Evolutionary conservation across 2,888 invertebrate species (phyloP).

Genomic region (Antheraea yamamai): DNA sequence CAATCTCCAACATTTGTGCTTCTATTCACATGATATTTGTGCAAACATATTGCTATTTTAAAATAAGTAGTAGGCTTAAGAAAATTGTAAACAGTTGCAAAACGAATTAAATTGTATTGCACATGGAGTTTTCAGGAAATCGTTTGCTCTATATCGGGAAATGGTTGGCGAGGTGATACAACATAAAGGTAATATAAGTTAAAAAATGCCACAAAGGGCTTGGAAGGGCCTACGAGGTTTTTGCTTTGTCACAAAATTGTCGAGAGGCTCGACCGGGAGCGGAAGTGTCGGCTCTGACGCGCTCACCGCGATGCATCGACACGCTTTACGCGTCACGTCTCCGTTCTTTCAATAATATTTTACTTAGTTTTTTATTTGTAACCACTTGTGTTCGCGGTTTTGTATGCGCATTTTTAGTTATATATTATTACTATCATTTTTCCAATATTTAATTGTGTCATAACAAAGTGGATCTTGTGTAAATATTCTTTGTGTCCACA

Average conservation of each 20-base stretch:
- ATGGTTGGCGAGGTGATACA: background rate
- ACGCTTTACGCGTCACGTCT: background rate
- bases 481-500: too few species aligned
- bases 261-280: slow-evolving; percentile 4
- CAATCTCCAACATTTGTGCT: too few species aligned
- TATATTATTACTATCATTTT: too few species aligned
- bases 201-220: background rate
- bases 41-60: too few species aligned
- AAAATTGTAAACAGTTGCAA: too few species aligned
- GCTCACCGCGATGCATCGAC: background rate
- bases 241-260: slow-evolving; percentile 9
- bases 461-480: too few species aligned
- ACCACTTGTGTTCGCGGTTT: too few species aligned
- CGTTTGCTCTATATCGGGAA: background rate
- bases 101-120: too few species aligned
- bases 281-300: slow-evolving; percentile 5
- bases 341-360: background rate
- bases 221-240: background rate
- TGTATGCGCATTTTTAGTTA: too few species aligned
- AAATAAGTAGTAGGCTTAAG: too few species aligned
- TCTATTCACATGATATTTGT: too few species aligned
- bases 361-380: background rate
- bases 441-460: too few species aligned
- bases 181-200: background rate
- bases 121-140: background rate